Base-by-base conservation (phyloP, 64 coral and sea anemone species). In the Orbicella faveolata region DNA sequence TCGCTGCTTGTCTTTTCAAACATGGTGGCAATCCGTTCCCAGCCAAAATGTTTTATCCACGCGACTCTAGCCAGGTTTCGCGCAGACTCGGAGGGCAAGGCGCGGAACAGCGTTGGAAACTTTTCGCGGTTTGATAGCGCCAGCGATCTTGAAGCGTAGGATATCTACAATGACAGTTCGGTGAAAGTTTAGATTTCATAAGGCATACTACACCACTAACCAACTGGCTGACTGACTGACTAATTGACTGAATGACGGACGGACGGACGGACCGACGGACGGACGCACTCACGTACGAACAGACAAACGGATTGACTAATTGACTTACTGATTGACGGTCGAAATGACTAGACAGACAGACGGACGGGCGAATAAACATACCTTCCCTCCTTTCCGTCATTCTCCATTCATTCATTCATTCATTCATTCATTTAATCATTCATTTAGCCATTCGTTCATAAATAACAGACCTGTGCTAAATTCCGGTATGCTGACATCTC, bases 61-160 rank as follows among this genome's bases (percentile, higher is more conserved):
- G 76, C 77, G 37, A 96, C 91, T 61, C 95, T 77, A 7, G 95
- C 95, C 85, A 89, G 66, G 82, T 96, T 96, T 65, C 95, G 74
- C 14, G 95, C 95, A 18, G 95, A 96, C 75, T 96, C 95, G 1
- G 95, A 96, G 2, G 95, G 95, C 76, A 96, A 62, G 2, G 95
- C 75, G 23, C 95, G 91, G 76, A 96, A 96, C n/a, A 96, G 73
- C 23, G 95, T 96, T n/a, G 95, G 95, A 26, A 83, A 96, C 57
- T 93, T 93, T 36, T 83, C 17, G 10, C 95, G 92, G 79, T 93
- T 90, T 34, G 95, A 96, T 15, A 96, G 74, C 6, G 84, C 95
- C 35, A 96, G 83, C 34, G 95, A 96, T 34, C 95, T 88, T 0
- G 95, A 96, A 12, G 95, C 95, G 33, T 93, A 96, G 3, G 95